Evolutionary conservation across 64 coral and sea anemone genomes (phyloP).

Genomic region (Stylophora pistillata): DNA sequence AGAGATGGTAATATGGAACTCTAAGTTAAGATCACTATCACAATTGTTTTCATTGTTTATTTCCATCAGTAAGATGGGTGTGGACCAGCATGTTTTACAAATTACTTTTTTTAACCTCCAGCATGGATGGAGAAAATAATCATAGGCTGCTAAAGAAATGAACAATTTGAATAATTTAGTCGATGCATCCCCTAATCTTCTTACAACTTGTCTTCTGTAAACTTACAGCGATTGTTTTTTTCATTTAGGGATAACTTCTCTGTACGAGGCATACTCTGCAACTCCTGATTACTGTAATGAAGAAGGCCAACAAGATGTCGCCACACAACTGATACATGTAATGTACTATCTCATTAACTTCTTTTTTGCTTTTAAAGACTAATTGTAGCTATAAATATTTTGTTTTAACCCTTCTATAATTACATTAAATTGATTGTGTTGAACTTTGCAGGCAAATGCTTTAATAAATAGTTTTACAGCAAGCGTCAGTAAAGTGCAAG

Average conservation of each 20-base stretch:
- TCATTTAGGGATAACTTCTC: slow-evolving; percentile 43
- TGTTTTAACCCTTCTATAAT: no score
- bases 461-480: slow-evolving; percentile 75
- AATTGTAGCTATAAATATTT: no score
- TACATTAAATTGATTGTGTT: not conserved
- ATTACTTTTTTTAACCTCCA: no score
- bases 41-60: not conserved
- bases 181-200: not conserved
- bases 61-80: not conserved
- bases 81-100: not conserved
- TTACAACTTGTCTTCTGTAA: not conserved
- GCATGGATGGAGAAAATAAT: not conserved
- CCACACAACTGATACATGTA: slow-evolving; percentile 59
- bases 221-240: not conserved
- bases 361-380: not conserved
- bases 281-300: slow-evolving; percentile 65
- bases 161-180: not conserved
- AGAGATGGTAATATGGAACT: slow-evolving; percentile 41
- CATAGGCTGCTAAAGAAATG: not conserved
- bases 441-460: slow-evolving; percentile 51
- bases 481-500: slow-evolving; percentile 66
- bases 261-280: slow-evolving; percentile 58
- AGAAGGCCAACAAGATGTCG: slow-evolving; percentile 65
- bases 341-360: not conserved
- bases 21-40: not conserved